Base-by-base conservation (phyloP, 2,888 invertebrate genomes). In the Azorinus chamasolen region DNA sequence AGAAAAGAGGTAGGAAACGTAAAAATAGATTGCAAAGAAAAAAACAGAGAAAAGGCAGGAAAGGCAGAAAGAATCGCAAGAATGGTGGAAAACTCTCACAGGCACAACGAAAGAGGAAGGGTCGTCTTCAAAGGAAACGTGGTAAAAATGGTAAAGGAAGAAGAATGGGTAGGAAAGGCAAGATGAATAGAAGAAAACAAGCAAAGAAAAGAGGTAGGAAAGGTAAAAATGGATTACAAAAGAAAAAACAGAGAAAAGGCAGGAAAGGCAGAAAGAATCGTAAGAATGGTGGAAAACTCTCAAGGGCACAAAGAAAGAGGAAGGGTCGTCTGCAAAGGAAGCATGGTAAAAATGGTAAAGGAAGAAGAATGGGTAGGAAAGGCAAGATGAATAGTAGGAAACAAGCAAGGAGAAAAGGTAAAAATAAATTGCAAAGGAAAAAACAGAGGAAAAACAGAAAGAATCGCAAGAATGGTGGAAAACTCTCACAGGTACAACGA, bases 391-490 rank as follows among this genome's bases (percentile, higher is more conserved):
- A 27, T 12, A 45, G 18, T 24, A 48, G 48, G 50, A 27, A 48
- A 61, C n/a, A 61, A 22, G 12, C 8, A 27, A 16, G 8, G 8
- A 39, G 2, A 50, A 16, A 43, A 20, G 10, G 37, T n/a, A 39
- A 27, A 43, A 51, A 53, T 10, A 45, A 32, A 39, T 18, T 27
- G 27, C 39, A 8, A 37, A 51, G n/a, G 24, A 37, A 57, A 37
- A 65, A 46, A 18, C 50, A 20, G 25, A 32, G 18, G n/a, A 53
- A 53, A 43, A 27, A 20, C 12, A 32, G 10, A 53, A 51, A 54
- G 39, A 45, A 6, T n/a, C 41, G 39, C 37, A 48, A 37, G 32
- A 46, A 39, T 8, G 6, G 10, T 12, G 24, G 37, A n/a, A 22
- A 27, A 22, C 10, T 20, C 25, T n/a, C 18, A 58, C 16, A 27